Evolutionary conservation across 1,140 invertebrate genomes (phyloP).

Genomic region (Kradibia gibbosae): DNA sequence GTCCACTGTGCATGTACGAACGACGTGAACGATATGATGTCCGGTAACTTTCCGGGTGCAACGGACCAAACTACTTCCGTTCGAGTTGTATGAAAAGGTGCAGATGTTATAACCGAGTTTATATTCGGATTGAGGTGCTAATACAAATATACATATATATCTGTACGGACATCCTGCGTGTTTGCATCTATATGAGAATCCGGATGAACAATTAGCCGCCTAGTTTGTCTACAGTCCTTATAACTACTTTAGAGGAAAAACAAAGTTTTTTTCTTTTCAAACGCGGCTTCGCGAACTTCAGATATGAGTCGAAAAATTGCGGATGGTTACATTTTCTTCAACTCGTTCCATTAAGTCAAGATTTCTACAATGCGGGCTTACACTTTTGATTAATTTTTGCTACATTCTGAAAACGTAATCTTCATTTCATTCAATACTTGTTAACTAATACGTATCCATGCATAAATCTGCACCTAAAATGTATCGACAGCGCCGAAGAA

Average conservation of each 20-base stretch:
- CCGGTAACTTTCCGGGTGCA: slow-evolving; percentile 24
- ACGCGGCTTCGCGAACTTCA: not conserved
- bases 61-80: slow-evolving; percentile 38
- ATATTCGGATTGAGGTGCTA: not conserved
- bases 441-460: not conserved
- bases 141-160: not conserved
- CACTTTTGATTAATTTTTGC: not conserved
- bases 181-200: not conserved
- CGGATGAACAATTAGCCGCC: slow-evolving; percentile 20
- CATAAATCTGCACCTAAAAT: not conserved
- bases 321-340: not conserved
- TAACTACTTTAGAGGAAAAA: not conserved
- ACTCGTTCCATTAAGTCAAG: not conserved
- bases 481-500: too few species aligned
- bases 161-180: not conserved
- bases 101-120: slow-evolving; percentile 13
- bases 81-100: not conserved
- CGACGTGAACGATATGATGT: slow-evolving; percentile 17
- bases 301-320: not conserved
- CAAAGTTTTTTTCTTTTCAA: not conserved
- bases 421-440: not conserved
- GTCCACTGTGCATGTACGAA: not conserved
- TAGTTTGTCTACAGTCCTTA: not conserved
- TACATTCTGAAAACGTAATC: not conserved
- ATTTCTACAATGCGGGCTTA: not conserved